Conservation (phyloP, 2,888 invertebrate species). For the Hemistola chrysoprasaria region DNA sequence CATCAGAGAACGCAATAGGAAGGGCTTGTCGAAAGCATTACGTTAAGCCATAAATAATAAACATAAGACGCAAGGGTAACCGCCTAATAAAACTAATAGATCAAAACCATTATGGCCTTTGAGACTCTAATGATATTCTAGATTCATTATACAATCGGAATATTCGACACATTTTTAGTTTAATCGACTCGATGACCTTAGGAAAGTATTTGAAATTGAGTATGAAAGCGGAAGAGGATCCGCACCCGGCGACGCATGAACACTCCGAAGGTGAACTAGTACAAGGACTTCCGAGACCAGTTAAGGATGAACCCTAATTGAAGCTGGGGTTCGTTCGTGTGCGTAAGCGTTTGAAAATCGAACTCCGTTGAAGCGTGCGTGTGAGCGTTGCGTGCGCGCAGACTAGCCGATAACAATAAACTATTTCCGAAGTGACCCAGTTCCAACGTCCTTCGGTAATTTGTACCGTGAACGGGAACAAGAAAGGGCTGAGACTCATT, state of each 20-base stretch:
- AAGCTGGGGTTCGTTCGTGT: conserved; percentile 53
- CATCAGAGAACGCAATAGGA: conserved; percentile 39
- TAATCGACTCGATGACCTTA: conserved; percentile 73
- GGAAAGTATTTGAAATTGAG: conserved; percentile 57
- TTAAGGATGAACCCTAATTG: conserved; percentile 73
- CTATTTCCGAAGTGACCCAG: conserved; percentile 83
- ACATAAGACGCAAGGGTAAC: conserved; percentile 70
- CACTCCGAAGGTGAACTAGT: conserved; percentile 65
- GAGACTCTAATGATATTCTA: conserved; percentile 56
- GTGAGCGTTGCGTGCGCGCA: conserved; percentile 74
- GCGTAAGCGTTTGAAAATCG: conserved; percentile 69
- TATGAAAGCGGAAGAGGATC: conserved; percentile 71
- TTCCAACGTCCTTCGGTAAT: conserved; percentile 80
- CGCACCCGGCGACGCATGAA: conserved; percentile 50
- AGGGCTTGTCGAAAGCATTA: conserved; percentile 56
- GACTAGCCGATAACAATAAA: conserved; percentile 81
- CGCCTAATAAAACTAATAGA: conserved; percentile 71
- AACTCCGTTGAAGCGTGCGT: conserved; percentile 55
- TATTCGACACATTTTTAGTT: conserved; percentile 66
- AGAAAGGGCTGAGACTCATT: conserved; percentile 76
- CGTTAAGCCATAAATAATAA: conserved; percentile 49
- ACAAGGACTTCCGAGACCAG: conserved; percentile 54
- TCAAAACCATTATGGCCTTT: conserved; percentile 65
- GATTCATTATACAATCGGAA: conserved; percentile 57
- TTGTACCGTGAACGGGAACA: conserved; percentile 79